These are phyloP conservation scores for Buceros bicornis DNA, from an alignment of 2,797 vertebrate species.

Conservation along the genomic window DNA sequence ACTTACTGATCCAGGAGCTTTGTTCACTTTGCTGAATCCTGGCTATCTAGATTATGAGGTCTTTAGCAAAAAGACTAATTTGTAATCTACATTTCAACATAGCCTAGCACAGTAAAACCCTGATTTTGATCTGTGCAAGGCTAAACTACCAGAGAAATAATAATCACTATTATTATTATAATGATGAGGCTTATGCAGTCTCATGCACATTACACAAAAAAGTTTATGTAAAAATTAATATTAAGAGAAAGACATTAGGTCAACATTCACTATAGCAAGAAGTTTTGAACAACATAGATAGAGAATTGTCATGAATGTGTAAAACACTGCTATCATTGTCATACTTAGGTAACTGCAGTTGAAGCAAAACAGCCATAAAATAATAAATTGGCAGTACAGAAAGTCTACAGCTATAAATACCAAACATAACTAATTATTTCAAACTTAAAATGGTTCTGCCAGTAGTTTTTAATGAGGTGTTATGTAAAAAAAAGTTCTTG, in stretches of 20 bases:
- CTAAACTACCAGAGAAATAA: not conserved
- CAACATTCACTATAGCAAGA: conserved; percentile 49
- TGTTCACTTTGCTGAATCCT: not conserved
- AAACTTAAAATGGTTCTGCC: conserved; percentile 63
- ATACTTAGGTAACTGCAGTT: conserved; percentile 70
- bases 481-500: not conserved
- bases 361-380: conserved; percentile 75
- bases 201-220: not conserved
- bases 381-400: conserved; percentile 70
- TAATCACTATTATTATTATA: not conserved
- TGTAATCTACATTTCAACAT: not conserved
- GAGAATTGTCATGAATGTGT: conserved; percentile 69
- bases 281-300: conserved; percentile 70
- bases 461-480: conserved; percentile 69
- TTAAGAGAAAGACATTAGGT: conserved; percentile 65
- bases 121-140: not conserved
- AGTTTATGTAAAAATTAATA: not conserved
- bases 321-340: conserved; percentile 74
- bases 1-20: not conserved
- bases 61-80: not conserved
- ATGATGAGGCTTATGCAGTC: not conserved
- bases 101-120: not conserved
- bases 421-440: conserved; percentile 79
- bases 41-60: not conserved
- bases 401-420: conserved; percentile 70